Evolutionary conservation across 2,888 invertebrate species (phyloP).

Genomic region (Drosophila suboccidentalis): DNA sequence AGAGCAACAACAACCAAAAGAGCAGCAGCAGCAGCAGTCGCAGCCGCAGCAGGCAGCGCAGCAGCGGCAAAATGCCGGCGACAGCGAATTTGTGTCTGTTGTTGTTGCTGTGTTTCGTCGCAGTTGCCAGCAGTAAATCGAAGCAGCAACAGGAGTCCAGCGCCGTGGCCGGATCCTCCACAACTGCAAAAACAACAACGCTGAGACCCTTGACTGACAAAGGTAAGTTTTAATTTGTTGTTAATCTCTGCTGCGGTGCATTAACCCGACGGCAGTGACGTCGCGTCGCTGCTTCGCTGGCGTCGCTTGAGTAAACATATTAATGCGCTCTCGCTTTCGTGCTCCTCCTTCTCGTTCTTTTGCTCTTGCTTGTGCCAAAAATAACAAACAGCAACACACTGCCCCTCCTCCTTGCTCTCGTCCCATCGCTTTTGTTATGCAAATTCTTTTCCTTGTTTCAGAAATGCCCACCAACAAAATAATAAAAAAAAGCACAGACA

Average conservation of each 20-base stretch:
- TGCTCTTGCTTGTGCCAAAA: slow-evolving; percentile 62
- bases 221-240: slow-evolving; percentile 67
- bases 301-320: slow-evolving; percentile 64
- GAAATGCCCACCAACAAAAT: slow-evolving; percentile 42
- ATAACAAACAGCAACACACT: slow-evolving; percentile 57
- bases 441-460: slow-evolving; percentile 68
- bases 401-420: neutral
- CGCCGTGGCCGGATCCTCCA: slow-evolving; percentile 6
- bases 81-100: slow-evolving; percentile 64
- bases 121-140: slow-evolving; percentile 46
- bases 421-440: slow-evolving; percentile 66
- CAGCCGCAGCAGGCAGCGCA: slow-evolving; percentile 47
- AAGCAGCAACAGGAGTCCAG: slow-evolving; percentile 56
- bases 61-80: slow-evolving; percentile 74
- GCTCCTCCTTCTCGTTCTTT: slow-evolving; percentile 31
- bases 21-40: slow-evolving; percentile 26
- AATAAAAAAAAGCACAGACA: slow-evolving; percentile 19
- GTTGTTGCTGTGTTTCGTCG: slow-evolving; percentile 62
- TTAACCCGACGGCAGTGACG: slow-evolving; percentile 58
- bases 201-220: slow-evolving; percentile 62
- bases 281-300: slow-evolving; percentile 32
- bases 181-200: slow-evolving; percentile 44
- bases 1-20: slow-evolving; percentile 38
- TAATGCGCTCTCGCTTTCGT: slow-evolving; percentile 36
- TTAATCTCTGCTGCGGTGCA: slow-evolving; percentile 57